Evolutionary conservation across 2,797 vertebrate genomes (phyloP).

Genomic region (Synaphobranchus kaupii): DNA sequence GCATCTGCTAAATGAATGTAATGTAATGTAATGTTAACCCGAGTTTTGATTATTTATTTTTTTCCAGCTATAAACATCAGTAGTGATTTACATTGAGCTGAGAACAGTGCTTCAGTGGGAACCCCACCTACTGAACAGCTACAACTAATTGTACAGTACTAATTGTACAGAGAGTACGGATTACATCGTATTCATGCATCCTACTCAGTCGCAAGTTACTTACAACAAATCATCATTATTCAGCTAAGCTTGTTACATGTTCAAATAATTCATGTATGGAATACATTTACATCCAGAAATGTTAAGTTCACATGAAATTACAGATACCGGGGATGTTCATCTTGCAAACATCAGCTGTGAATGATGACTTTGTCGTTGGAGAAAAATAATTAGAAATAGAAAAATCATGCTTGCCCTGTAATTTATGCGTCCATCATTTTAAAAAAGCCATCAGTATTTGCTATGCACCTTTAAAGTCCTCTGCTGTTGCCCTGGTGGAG

Average conservation of each 20-base stretch:
- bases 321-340: no score
- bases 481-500: not conserved
- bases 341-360: no score
- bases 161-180: not conserved
- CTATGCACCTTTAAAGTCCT: not conserved
- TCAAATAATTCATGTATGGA: not conserved
- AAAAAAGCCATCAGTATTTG: not conserved
- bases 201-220: not conserved
- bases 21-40: no score
- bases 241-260: not conserved
- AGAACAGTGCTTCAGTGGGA: slow-evolving; percentile 27
- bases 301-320: not conserved
- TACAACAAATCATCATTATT: not conserved
- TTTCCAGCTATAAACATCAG: slow-evolving; percentile 32
- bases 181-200: not conserved
- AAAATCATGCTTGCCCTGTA: slow-evolving; percentile 33
- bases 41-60: no score
- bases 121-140: slow-evolving; percentile 23
- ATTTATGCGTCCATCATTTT: not conserved
- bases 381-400: slow-evolving; percentile 51
- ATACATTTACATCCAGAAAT: not conserved
- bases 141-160: not conserved
- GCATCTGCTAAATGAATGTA: no score
- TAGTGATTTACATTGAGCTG: slow-evolving; percentile 25
- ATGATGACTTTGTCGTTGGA: not conserved